Evolutionary conservation across 2,888 invertebrate genomes (phyloP), one percentile per base, ranked within the genome.

Genomic region (Timema podura): DNA sequence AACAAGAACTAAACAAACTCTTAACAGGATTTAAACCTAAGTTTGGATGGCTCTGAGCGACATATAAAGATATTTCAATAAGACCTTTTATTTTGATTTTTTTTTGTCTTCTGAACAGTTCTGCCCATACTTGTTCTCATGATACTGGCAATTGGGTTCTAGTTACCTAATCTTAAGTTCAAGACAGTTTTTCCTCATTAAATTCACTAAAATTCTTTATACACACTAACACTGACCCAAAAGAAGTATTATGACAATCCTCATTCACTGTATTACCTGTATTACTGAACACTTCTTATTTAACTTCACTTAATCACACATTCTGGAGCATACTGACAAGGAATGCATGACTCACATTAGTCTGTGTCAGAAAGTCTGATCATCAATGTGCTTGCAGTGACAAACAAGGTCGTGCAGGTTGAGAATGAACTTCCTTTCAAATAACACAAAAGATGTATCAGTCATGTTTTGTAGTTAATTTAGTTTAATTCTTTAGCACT

Each of bases 1-100:
- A 57, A 57, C 57, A 57, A 57, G 57, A 57, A 57, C 15, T 57
- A n/a, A 15, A 7, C n/a, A 57, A 57, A 57, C 13, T 57, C 30
- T 13, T n/a, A 13, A 0, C 15, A 8, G 57, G 57, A 57, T 16
- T 9, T 5, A 13, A n/a, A 5, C n/a, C 15, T 13, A 57, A 57
- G 8, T 30, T 57, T 57, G 57, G 57, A 57, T 57, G 15, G 8
- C 15, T 49, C n/a, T 57, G n/a, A n/a, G 30, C n/a, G 9, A 13
- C 6, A 57, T 57, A 2, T 57, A 57, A 57, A 57, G 57, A 57
- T 54, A 54, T 57, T 57, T 57, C 13, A n/a, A 13, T 6, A 16
- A 57, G 15, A 11, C n/a, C 8, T 57, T 57, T 57, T n/a, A n/a
- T 57, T 57, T 16, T 57, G 15, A 9, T 57, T 5, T 57, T 57